Evolutionary conservation across 1,140 invertebrate species (phyloP).

Genomic region (Ylistrum balloti): DNA sequence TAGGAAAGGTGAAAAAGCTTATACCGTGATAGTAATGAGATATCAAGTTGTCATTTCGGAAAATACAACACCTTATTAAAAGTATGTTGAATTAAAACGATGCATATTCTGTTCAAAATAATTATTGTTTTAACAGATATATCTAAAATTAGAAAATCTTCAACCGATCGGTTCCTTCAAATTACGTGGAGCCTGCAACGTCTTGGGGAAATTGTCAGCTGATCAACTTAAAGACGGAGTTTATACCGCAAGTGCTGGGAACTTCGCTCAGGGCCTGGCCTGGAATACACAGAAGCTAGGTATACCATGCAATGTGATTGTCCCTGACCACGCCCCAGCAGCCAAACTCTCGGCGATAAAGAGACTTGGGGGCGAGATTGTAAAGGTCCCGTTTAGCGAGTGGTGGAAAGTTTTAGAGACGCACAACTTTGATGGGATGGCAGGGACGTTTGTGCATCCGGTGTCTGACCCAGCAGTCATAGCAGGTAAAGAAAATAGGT

Average conservation of each 20-base stretch:
- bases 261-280: slow-evolving; percentile 77
- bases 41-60: too few species aligned
- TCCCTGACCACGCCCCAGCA: slow-evolving; percentile 72
- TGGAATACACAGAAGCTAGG: slow-evolving; percentile 65
- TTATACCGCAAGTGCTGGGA: slow-evolving; percentile 78
- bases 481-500: slow-evolving; percentile 67
- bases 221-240: slow-evolving; percentile 68
- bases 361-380: slow-evolving; percentile 68
- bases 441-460: slow-evolving; percentile 77
- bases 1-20: too few species aligned
- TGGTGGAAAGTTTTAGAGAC: slow-evolving; percentile 75
- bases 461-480: slow-evolving; percentile 74
- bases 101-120: too few species aligned
- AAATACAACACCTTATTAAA: too few species aligned
- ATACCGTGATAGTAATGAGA: too few species aligned
- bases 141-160: slow-evolving; percentile 78
- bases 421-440: slow-evolving; percentile 66
- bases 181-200: slow-evolving; percentile 74
- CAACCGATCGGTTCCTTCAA: slow-evolving; percentile 79
- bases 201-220: slow-evolving; percentile 62
- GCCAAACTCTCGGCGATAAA: slow-evolving; percentile 71
- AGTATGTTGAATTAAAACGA: too few species aligned
- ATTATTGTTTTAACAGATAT: slow-evolving; percentile 68
- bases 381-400: slow-evolving; percentile 71
- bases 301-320: slow-evolving; percentile 70